Evolutionary conservation across 2,888 invertebrate genomes (phyloP), one percentile per base, ranked within the genome.

Genomic region (Byasa hedistus): DNA sequence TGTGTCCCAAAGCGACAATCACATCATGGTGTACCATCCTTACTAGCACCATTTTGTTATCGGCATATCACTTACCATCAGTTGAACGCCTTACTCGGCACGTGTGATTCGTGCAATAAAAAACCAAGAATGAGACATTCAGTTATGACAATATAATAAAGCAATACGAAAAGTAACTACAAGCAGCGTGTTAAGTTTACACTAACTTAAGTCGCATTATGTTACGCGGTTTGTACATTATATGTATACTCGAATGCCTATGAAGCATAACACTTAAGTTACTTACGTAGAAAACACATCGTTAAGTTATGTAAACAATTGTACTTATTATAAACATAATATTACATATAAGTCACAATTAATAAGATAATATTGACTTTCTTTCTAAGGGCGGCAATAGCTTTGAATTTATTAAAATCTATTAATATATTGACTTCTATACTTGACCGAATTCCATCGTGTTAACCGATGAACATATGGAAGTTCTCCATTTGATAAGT

Each of bases 201-300:
- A 44, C 44, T 44, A 15, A 44, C 44, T 19, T 44, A 15, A 44
- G 15, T 44, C 15, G 44, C 44, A 44, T 44, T 17, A 44, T 44
- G 44, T 44, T 44, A 44, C 44, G 15, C 19, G 15, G 17, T 17
- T 44, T 44, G 44, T 44, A 44, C 4, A 44, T 44, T 10, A 44
- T 44, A 44, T 44, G 19, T 19, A 60, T 24, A 60, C 51, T 22
- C 27, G n/a, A 51, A 27, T 32, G 21, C 21, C 24, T 60, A 24
- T 48, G 2, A 23, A 22, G 39, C 39, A 21, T 58, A 22, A 36
- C 27, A 39, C 22, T 36, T 27, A 39, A 22, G 19, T 21, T 24
- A 48, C 15, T 36, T 39, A 48, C 19, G 51, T 24, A 51, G 15
- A 5, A 12, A 44, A 17, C 76, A 80, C 73, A 68, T 87, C 86